Conservation (phyloP, 2,113 vertebrate genomes). For the Gorsachius goisagi region DNA sequence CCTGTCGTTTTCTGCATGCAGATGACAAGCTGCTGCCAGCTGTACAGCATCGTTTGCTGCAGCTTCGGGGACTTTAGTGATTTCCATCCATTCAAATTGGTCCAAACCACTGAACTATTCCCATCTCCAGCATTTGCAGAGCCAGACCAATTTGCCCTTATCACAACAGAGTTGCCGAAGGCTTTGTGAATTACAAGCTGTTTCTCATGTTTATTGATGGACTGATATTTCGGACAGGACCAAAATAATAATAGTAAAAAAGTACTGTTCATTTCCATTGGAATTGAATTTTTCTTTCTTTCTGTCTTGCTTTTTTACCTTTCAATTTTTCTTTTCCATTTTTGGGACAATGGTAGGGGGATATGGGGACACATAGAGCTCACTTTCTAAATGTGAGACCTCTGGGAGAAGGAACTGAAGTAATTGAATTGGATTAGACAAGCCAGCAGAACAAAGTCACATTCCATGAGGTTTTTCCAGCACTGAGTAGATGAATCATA, state of each 20-base stretch:
- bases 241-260: conserved; percentile 40
- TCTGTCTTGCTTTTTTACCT: not conserved
- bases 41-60: conserved; percentile 39
- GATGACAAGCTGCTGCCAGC: conserved; percentile 61
- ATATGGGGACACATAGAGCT: conserved; percentile 31
- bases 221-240: conserved; percentile 68
- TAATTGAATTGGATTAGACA: conserved; percentile 81
- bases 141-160: conserved; percentile 66
- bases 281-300: conserved; percentile 8
- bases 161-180: conserved; percentile 45
- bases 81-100: conserved; percentile 60
- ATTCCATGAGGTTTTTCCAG: conserved; percentile 74
- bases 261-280: conserved; percentile 45
- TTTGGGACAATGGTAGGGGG: not conserved
- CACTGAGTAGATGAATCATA: conserved; percentile 72
- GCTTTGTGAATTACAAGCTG: conserved; percentile 69
- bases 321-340: not conserved
- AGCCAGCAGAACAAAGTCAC: conserved; percentile 74
- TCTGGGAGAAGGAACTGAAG: conserved; percentile 67
- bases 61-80: conserved; percentile 46
- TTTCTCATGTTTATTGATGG: conserved; percentile 76
- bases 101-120: conserved; percentile 69
- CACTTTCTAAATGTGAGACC: conserved; percentile 68
- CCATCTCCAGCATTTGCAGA: conserved; percentile 42
- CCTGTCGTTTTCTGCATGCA: conserved; percentile 30